These are phyloP conservation scores for Paramormyrops kingsleyae DNA, from an alignment of 2,113 vertebrate species.

Conservation along the genomic window DNA sequence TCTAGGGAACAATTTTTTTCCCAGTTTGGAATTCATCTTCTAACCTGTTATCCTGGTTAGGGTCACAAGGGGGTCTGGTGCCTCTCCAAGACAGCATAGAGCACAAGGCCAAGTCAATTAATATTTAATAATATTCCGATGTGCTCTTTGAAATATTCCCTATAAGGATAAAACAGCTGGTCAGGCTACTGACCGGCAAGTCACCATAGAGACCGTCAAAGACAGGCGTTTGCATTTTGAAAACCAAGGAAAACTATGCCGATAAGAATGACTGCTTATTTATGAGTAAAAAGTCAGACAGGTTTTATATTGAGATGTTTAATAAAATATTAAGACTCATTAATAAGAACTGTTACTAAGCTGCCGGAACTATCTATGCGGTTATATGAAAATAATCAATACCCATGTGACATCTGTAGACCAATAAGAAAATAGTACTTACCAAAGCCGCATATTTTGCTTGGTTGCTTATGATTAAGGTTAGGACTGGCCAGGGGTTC, in stretches of 20 bases:
- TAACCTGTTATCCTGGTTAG: neutral
- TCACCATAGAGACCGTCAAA: neutral
- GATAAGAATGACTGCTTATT: neutral
- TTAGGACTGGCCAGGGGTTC: no score
- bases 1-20: neutral
- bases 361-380: neutral
- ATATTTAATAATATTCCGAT: neutral
- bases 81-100: neutral
- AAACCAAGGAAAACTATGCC: neutral
- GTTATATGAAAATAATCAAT: neutral
- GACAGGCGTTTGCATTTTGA: neutral
- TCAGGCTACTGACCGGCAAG: neutral
- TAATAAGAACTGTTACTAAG: neutral
- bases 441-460: neutral
- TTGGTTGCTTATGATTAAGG: no score
- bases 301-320: neutral
- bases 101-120: neutral
- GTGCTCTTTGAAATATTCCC: neutral
- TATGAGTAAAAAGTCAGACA: neutral
- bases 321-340: neutral
- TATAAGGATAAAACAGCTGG: neutral
- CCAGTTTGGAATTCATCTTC: neutral
- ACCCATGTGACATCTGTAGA: neutral
- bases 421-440: neutral
- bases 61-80: neutral